Base-by-base conservation (phyloP, 2,113 vertebrate genomes). In the Thinocorus orbignyianus region DNA sequence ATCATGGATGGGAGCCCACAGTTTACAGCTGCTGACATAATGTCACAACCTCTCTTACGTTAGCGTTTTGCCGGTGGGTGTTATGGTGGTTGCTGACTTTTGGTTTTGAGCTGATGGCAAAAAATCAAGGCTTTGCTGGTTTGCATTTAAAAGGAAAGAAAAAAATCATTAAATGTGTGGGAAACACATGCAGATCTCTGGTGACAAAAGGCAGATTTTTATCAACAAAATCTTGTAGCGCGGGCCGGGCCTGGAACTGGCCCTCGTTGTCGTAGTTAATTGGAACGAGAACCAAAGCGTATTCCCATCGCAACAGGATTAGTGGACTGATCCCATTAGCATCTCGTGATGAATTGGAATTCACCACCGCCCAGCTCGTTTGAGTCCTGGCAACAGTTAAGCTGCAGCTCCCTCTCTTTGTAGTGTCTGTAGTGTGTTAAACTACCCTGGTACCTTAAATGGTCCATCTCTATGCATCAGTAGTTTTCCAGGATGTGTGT, bases 41-140 rank as follows among this genome's bases (percentile, higher is more conserved):
- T n/a, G 70, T 37, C 77, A 35, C 86, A 14, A 0, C 42, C n/a
- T 83, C 48, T 70, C 25, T 72, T 35, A 31, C 35, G 2, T 55
- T 46, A 25, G 11, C 0, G 0, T 82, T 83, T 69, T 57, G 42
- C 76, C 71, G 54, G 58, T 0, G 4, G 24, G 2, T 85, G 39
- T 62, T 64, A n/a, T 3, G 14, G 51, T 90, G 71, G 41, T 49
- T 72, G 66, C 41, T 62, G 79, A 54, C 39, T 16, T 90, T 79
- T 52, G 41, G n/a, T 11, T 83, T 95, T 83, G 64, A 90, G 35
- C 26, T 66, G 80, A 37, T 1, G 10, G 66, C 25, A 62, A 92
- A 69, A 91, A 93, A 79, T 49, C 4, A 5, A 24, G 26, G 41
- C 57, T 65, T 78, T 48, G 48, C 35, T 82, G 30, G 16, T 69